These are phyloP conservation scores for Psammodynastes pulverulentus DNA, from an alignment of 2,113 vertebrate genomes.

Conservation along the genomic window DNA sequence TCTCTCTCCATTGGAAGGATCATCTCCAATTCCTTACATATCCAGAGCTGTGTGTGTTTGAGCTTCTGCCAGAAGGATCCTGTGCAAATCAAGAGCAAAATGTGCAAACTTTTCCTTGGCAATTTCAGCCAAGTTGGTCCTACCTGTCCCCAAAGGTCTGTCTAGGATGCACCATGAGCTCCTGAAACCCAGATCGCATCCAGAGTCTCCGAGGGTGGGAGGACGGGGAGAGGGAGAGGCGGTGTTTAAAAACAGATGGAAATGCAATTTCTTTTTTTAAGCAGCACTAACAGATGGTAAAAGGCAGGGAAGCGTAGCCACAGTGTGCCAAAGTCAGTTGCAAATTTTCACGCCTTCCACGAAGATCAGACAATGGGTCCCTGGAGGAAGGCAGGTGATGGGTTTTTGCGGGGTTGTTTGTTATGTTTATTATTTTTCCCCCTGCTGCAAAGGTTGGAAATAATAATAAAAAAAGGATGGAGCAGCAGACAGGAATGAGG, in stretches of 20 bases:
- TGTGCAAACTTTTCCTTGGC: neutral
- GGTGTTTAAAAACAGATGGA: constrained; percentile 72
- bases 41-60: neutral
- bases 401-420: neutral
- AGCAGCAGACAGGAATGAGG: neutral
- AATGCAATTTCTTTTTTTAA: constrained; percentile 73
- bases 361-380: neutral
- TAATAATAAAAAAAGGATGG: neutral
- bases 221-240: neutral
- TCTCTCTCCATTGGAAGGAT: neutral
- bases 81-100: neutral
- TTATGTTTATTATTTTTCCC: neutral
- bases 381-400: constrained; percentile 1
- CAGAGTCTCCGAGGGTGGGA: neutral
- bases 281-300: constrained; percentile 76
- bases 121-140: fast-evolving
- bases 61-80: neutral
- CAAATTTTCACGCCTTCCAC: constrained; percentile 9
- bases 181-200: constrained; percentile 18
- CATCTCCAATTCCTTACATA: neutral
- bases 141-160: neutral
- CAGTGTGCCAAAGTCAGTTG: constrained; percentile 56
- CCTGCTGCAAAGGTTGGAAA: neutral
- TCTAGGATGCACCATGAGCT: neutral
- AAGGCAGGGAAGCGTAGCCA: constrained; percentile 66